Conservation (phyloP, 2,113 vertebrate genomes). For the Hystrix cristata region DNA sequence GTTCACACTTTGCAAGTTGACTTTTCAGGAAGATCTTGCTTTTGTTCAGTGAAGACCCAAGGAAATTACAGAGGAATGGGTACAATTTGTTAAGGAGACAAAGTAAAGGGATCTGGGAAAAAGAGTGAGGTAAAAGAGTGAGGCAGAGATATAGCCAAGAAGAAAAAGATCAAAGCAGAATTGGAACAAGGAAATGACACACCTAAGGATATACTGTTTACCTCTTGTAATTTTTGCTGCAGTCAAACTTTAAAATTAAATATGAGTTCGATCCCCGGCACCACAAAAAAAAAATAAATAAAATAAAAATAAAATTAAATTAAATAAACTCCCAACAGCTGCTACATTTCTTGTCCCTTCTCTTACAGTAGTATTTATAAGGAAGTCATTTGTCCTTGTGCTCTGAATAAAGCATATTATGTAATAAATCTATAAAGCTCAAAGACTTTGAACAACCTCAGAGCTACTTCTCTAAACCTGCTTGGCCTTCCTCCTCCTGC, state of each 20-base stretch:
- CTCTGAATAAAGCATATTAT: conserved; percentile 51
- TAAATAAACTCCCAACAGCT: conserved; percentile 57
- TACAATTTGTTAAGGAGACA: neutral
- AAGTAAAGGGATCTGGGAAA: neutral
- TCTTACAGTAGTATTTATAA: conserved; percentile 44
- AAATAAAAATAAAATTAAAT: conserved; percentile 38
- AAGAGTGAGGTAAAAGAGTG: neutral
- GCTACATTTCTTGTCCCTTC: conserved; percentile 33
- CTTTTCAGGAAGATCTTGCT: neutral
- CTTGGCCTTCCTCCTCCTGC: neutral
- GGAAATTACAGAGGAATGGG: neutral
- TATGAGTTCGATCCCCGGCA: too few species aligned
- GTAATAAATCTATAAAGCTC: conserved; percentile 58
- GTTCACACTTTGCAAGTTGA: neutral
- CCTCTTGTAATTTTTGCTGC: conserved; percentile 15
- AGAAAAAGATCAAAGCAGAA: conserved; percentile 2
- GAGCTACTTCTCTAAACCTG: neutral
- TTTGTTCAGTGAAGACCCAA: neutral
- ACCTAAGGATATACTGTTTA: neutral
- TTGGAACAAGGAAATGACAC: neutral
- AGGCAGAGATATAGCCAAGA: neutral
- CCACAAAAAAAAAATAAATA: too few species aligned
- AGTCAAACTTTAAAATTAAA: conserved; percentile 57
- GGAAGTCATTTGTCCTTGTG: neutral
- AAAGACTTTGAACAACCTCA: conserved; percentile 62